Conservation (phyloP, 2,797 vertebrate species). For the Leptoclinus maculatus region DNA sequence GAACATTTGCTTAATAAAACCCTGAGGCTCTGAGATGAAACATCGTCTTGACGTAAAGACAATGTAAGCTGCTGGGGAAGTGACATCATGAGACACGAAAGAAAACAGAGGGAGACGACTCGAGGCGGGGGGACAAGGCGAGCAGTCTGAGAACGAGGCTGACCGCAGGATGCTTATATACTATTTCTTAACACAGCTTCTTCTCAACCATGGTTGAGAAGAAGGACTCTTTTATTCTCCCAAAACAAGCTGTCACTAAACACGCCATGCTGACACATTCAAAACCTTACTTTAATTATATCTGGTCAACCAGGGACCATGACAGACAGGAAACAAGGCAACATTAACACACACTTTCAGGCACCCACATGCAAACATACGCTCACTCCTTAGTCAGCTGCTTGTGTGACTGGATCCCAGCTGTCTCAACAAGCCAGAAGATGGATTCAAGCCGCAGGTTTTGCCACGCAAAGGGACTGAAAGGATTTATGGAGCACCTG, state of each 20-base stretch:
- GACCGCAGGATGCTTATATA: not conserved
- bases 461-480: not conserved
- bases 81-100: conserved; percentile 49
- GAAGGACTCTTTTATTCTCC: not conserved
- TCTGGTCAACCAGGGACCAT: not conserved
- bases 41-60: conserved; percentile 41
- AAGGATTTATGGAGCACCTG: conserved; percentile 58
- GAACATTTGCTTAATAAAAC: conserved; percentile 49
- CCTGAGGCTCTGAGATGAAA: conserved; percentile 46
- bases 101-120: not conserved
- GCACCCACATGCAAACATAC: conserved; percentile 8
- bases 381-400: conserved; percentile 40
- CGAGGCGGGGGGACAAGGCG: not conserved
- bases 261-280: not conserved
- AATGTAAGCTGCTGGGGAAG: conserved; percentile 36
- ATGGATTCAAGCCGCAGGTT: conserved; percentile 9
- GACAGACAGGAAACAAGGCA: conserved; percentile 1
- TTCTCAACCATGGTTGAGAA: too few relatives aligned
- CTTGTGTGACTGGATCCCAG: conserved; percentile 47
- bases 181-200: not conserved
- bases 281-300: too few relatives aligned
- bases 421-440: conserved; percentile 51
- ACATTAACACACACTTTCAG: conserved; percentile 13
- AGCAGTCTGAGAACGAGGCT: not conserved
- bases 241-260: not conserved